These are phyloP conservation scores for Acanthococcus lagerstroemiae DNA, from an alignment of 2,888 invertebrate genomes.

Conservation along the genomic window DNA sequence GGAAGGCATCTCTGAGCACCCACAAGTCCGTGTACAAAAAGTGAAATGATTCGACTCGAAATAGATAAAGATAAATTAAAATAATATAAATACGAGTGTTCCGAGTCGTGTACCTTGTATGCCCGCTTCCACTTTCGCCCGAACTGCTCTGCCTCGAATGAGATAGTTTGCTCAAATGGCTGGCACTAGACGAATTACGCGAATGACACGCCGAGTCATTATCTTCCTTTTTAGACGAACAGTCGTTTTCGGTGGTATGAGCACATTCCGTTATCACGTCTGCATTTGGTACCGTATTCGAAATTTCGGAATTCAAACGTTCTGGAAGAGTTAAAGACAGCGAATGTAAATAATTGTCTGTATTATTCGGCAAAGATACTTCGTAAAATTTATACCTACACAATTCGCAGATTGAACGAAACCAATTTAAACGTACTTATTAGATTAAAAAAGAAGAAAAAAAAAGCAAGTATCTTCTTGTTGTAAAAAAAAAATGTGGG, in stretches of 20 bases:
- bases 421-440: no score
- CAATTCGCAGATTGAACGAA: no score
- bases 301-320: neutral
- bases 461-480: no score
- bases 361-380: constrained; percentile 1
- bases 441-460: no score
- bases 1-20: no score
- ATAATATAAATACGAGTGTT: no score
- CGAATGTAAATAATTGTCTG: no score
- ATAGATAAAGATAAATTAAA: no score
- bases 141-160: constrained; percentile 81
- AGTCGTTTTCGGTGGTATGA: neutral
- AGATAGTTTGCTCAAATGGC: constrained; percentile 48
- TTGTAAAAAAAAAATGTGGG: no score
- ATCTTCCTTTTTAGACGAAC: constrained; percentile 11
- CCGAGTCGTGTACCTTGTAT: constrained; percentile 62
- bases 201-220: constrained; percentile 32
- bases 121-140: constrained; percentile 68
- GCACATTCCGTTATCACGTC: neutral
- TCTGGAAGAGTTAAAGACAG: neutral
- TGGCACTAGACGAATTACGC: constrained; percentile 32
- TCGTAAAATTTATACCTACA: neutral
- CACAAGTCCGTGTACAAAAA: no score
- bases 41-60: no score
- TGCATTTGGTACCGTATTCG: constrained; percentile 10